These are phyloP conservation scores for Lottia gigantea DNA, from an alignment of 2,888 invertebrate genomes.

Conservation along the genomic window DNA sequence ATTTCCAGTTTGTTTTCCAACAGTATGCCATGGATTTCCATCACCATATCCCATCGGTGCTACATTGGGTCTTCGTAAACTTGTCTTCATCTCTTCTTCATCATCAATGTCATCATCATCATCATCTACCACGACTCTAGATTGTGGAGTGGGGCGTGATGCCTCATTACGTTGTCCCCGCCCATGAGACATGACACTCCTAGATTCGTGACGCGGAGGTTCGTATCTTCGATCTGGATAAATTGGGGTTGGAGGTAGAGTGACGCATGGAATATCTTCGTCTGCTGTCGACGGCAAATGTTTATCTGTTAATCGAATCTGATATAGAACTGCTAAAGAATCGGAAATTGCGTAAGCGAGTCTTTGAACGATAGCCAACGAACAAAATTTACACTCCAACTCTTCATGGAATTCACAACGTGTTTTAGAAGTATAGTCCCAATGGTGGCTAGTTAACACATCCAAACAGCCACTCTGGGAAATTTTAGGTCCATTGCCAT, in stretches of 20 bases:
- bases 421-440: conserved; percentile 50
- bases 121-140: neutral
- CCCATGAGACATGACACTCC: neutral
- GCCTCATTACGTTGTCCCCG: neutral
- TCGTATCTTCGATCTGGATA: conserved; percentile 31
- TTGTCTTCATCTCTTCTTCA: conserved; percentile 19
- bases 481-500: conserved; percentile 35
- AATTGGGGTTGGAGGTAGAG: conserved; percentile 38
- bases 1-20: neutral
- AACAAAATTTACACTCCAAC: conserved; percentile 48
- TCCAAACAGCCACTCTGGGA: conserved; percentile 38
- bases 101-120: conserved; percentile 32
- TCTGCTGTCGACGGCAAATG: conserved; percentile 43
- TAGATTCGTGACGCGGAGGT: conserved; percentile 16
- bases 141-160: neutral
- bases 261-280: conserved; percentile 21
- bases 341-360: conserved; percentile 52
- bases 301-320: conserved; percentile 40
- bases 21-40: neutral
- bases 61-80: conserved; percentile 37
- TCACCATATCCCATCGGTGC: conserved; percentile 26
- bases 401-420: conserved; percentile 55
- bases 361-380: conserved; percentile 48
- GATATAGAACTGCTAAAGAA: conserved; percentile 35
- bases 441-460: conserved; percentile 41